Base-by-base conservation (phyloP, 2,113 vertebrate genomes). In the Carlito syrichta region DNA sequence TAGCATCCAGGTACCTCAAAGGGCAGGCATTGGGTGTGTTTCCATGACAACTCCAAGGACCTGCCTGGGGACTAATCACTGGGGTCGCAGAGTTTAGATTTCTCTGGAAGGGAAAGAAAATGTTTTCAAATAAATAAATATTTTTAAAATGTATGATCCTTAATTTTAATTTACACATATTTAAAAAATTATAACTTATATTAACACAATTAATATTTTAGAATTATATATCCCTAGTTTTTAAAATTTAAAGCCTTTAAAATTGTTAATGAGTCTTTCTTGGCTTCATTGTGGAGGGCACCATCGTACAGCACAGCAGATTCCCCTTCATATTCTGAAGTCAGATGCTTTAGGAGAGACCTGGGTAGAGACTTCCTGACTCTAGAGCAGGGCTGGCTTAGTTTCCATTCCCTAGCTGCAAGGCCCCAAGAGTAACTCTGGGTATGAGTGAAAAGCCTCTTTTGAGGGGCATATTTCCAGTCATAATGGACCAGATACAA, bases 161-260 rank as follows among this genome's bases (percentile, higher is more conserved):
- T 66, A 76, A 82, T 68, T 60, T 66, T 74, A 89, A 69, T 90
- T 83, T 35, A 19, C 50, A 35, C 22, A 60, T 71, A 62, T 95
- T 62, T 43, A 60, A 86, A 62, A 60, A 50, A 32, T 45, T 54
- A 56, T 54, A 71, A 93, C 68, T 50, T 58, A 68, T 22, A 48
- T 40, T 50, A 83, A 45, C 63, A 63, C 30, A 35, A 58, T 11
- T 92, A 48, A 56, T 76, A 35, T 50, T 66, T 69, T 66, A 0
- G 56, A 74, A 35, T 38, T 62, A 45, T 30, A 4, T 16, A 35
- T 43, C 7, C 40, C 16, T 94, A 54, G 54, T 38, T 92, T 94
- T 7, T 3, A 48, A 91, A 82, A 50, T 73, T 43, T 32, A 92
- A 96, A 88, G 40, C 4, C 19, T 81, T 79, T n/a, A n/a, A n/a